A percentile compares a stretch with the other conserved stretches of the same genome.
Conservation (phyloP, 2,797 vertebrate genomes). For the Melanotaenia nigrans region DNA sequence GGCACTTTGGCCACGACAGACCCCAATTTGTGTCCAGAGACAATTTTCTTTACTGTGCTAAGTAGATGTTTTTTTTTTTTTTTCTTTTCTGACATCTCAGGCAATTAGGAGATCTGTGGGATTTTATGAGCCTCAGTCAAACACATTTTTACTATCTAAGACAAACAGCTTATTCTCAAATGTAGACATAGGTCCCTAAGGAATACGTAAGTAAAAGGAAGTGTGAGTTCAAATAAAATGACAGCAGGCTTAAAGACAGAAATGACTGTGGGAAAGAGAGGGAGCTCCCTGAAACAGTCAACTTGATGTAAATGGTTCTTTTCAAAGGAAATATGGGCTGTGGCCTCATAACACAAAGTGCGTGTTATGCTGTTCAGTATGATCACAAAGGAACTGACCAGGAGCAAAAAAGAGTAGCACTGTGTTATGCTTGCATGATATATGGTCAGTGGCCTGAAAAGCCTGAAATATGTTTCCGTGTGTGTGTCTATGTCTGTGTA, state of each 20-base stretch:
- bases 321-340: constrained; percentile 28
- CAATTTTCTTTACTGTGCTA: constrained; percentile 22
- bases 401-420: constrained; percentile 30
- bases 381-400: constrained; percentile 48
- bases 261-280: constrained; percentile 56
- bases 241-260: constrained; percentile 30
- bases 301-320: constrained; percentile 37
- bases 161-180: constrained; percentile 34
- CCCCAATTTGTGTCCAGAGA: constrained; percentile 42
- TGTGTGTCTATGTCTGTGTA: constrained; percentile 1
- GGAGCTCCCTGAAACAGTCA: constrained; percentile 29
- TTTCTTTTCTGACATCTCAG: constrained; percentile 20
- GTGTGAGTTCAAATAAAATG: constrained; percentile 36
- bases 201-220: constrained; percentile 16
- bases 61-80: constrained; percentile 28
- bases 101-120: constrained; percentile 37
- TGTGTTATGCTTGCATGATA: constrained; percentile 46
- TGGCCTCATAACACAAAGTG: constrained; percentile 44
- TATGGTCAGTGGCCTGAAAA: constrained; percentile 64
- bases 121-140: constrained; percentile 23
- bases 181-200: constrained; percentile 20
- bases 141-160: constrained; percentile 45
- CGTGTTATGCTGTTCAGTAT: constrained; percentile 34
- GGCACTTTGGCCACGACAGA: constrained; percentile 3
- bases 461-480: constrained; percentile 24